Base-by-base conservation (phyloP, 2,113 vertebrate species). In the Numida meleagris region DNA sequence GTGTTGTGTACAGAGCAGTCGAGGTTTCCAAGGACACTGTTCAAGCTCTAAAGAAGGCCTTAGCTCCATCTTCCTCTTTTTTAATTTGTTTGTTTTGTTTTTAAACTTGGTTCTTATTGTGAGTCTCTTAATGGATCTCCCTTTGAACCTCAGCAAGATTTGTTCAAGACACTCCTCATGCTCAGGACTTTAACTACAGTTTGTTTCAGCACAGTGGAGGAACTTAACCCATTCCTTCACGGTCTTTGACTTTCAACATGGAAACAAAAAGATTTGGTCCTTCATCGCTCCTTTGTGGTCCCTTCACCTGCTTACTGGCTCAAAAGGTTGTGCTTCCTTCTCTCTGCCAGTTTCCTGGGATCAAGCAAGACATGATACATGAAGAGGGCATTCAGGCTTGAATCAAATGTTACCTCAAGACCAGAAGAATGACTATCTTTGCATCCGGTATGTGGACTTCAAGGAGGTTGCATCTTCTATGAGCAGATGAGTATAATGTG, bases 311-410 rank as follows among this genome's bases (percentile, higher is more conserved):
- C 75, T 85, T 85, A 46, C 91, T 94, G 94, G 94, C 95, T 96
- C 94, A 96, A 95, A 91, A 94, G 95, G 89, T 92, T 95, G 91
- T 96, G 94, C 94, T 96, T 96, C 94, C 94, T 96, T 96, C 63
- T 96, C 86, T 96, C 94, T 96, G 96, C 94, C 91, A 96, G 95
- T 89, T 95, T 86, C 94, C 93, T 92, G 93, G 91, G 89, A 95
- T 96, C 94, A 94, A 91, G 94, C 82, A 91, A 89, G 87, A 95
- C 78, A 74, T 94, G 90, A 85, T 86, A 86, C 88, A 86, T 93
- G 94, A 96, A 73, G 95, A 95, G 51, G 89, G 80, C 93, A 97
- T 95, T 95, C 93, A 95, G 94, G 91, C 87, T 96, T 91, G 88
- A 95, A 83, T 95, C 90, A 95, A 61, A 95, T 91, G 83, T 91